A percentile compares a stretch with the other conserved stretches of the same genome.
Conservation (phyloP, 2,113 vertebrate species). For the Felis chaus region DNA sequence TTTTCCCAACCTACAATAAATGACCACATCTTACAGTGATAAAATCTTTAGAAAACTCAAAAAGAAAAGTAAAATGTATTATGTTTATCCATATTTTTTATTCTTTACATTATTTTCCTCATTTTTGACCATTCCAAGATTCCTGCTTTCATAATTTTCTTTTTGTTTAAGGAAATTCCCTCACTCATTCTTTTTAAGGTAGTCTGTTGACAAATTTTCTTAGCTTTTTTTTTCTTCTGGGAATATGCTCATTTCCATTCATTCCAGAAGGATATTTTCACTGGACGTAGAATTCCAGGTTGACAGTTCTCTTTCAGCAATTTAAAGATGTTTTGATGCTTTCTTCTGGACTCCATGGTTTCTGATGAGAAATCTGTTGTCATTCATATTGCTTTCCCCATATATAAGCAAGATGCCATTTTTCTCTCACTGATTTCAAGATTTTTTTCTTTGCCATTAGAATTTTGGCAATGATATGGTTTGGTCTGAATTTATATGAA, state of each 20-base stretch:
- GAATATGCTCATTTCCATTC: not conserved
- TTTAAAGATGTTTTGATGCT: not conserved
- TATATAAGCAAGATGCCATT: not conserved
- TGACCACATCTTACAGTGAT: not conserved
- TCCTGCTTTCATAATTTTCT: not conserved
- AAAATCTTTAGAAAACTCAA: not conserved
- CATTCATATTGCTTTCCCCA: not conserved
- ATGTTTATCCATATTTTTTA: not conserved
- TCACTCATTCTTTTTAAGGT: not conserved
- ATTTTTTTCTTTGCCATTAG: not conserved
- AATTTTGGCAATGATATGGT: not conserved
- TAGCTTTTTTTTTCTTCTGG: not conserved
- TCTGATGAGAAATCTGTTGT: not conserved
- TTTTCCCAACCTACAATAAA: not conserved
- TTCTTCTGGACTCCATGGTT: not conserved
- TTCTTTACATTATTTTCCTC: not conserved
- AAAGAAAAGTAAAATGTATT: not conserved
- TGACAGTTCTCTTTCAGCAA: not conserved
- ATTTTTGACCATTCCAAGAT: not conserved
- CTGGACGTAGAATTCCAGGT: not conserved
- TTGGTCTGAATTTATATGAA: not conserved
- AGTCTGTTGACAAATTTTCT: not conserved
- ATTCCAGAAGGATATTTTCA: not conserved
- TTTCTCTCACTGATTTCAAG: not conserved
- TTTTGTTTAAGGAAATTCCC: not conserved